Percentiles rank a stretch among this genome's conserved stretches.
Evolutionary conservation across 2,888 invertebrate genomes (phyloP).

Genomic region (Muscina levida): DNA sequence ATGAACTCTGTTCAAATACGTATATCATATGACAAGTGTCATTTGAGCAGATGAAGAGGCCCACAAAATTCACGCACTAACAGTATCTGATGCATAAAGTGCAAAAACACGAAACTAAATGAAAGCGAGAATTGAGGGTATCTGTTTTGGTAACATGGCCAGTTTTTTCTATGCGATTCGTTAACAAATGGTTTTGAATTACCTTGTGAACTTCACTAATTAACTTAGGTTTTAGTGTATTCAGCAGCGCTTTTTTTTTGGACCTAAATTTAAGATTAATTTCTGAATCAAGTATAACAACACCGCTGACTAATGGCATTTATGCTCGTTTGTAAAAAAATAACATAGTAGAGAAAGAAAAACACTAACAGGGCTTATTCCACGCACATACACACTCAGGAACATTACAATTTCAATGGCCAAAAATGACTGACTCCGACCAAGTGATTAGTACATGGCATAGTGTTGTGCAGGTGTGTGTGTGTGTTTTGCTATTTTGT

Average conservation of each 20-base stretch:
- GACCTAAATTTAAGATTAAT: conserved; percentile 1
- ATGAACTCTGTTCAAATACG: not conserved
- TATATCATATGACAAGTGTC: conserved; percentile 48
- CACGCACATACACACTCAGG: conserved; percentile 31
- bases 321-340: too few relatives aligned
- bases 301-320: too few relatives aligned
- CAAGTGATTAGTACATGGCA: conserved; percentile 8
- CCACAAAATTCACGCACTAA: conserved; percentile 58
- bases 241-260: conserved; percentile 1
- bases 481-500: too few relatives aligned
- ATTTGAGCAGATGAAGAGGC: conserved; percentile 32
- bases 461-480: not conserved
- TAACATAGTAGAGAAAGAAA: not conserved
- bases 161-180: conserved; percentile 23
- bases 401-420: not conserved
- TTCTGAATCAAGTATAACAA: conserved; percentile 1
- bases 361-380: conserved; percentile 37
- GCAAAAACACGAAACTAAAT: conserved; percentile 33
- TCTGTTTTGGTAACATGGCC: not conserved
- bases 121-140: not conserved
- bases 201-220: conserved; percentile 63
- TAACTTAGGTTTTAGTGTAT: conserved; percentile 47
- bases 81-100: conserved; percentile 40
- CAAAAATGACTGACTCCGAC: conserved; percentile 28
- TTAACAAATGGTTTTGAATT: conserved; percentile 60